These are phyloP conservation scores for Triplophysa tibetana DNA, from an alignment of 2,113 vertebrate genomes.

Conservation along the genomic window DNA sequence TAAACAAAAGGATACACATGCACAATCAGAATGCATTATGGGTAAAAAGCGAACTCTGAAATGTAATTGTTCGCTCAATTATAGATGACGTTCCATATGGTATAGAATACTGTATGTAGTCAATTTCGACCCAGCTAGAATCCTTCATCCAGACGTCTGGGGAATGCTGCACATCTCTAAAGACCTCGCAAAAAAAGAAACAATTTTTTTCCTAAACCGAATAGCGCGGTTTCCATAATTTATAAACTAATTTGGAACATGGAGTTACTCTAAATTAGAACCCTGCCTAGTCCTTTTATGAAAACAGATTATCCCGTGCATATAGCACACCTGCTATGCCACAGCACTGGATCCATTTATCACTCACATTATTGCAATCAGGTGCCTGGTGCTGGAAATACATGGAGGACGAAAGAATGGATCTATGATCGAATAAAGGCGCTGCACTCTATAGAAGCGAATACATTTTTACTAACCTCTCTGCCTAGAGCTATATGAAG, in stretches of 20 bases:
- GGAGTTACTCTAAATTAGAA: conserved; percentile 61
- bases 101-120: not conserved
- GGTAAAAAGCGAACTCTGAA: not conserved
- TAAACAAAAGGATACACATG: not conserved
- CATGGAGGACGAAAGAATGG: conserved; percentile 45
- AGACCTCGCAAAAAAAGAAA: conserved; percentile 19
- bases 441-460: conserved; percentile 59
- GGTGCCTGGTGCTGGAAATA: conserved; percentile 58
- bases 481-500: conserved; percentile 58
- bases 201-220: conserved; percentile 49
- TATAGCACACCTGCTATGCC: conserved; percentile 63
- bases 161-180: not conserved
- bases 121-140: not conserved
- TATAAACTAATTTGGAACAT: conserved; percentile 61
- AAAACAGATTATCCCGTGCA: conserved; percentile 67
- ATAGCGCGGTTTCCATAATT: conserved; percentile 65
- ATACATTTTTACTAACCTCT: conserved; percentile 63
- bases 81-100: too few species aligned
- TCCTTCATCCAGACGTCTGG: not conserved
- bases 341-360: conserved; percentile 60
- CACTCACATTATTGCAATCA: conserved; percentile 69
- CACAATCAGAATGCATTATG: not conserved
- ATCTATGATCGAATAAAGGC: conserved; percentile 70
- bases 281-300: conserved; percentile 65
- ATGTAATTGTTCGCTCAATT: not conserved